A percentile compares a stretch with the other conserved stretches of the same genome.
Evolutionary conservation across 2,113 vertebrate genomes (phyloP).

Genomic region (Sporophila hypoxantha): DNA sequence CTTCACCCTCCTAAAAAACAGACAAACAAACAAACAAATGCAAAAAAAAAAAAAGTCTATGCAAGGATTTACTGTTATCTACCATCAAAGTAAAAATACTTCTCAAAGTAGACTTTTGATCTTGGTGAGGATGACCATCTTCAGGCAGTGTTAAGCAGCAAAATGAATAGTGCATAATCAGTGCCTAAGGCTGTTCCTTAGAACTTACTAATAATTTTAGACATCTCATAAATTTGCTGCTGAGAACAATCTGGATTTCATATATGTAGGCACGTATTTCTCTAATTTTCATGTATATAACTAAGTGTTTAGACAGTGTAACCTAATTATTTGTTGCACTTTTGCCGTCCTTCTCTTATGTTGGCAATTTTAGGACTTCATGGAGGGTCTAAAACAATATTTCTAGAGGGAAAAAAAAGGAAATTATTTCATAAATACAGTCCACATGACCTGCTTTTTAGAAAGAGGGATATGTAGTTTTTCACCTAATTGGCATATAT

Average conservation of each 20-base stretch:
- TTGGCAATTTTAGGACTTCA: neutral
- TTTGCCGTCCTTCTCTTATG: neutral
- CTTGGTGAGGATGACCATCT: neutral
- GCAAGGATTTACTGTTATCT: neutral
- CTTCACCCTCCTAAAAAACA: fast-evolving
- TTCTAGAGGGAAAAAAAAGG: neutral
- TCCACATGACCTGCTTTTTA: neutral
- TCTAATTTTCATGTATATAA: neutral
- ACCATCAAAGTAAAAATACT: neutral
- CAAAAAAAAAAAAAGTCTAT: neutral
- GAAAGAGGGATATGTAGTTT: neutral
- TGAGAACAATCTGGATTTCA: neutral
- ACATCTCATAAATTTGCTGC: neutral
- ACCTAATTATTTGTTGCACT: neutral
- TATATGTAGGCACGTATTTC: neutral
- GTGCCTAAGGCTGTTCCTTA: neutral
- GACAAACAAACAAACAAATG: neutral
- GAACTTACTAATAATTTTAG: neutral
- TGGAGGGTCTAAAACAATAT: neutral
- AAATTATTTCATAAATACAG: neutral
- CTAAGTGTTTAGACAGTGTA: neutral
- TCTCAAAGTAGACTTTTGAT: constrained; percentile 12
- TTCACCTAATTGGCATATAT: neutral
- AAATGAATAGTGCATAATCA: neutral
- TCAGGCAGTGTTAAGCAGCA: neutral